These are phyloP conservation scores for Zeuzera pyrina DNA, from an alignment of 2,888 invertebrate species.

Conservation along the genomic window DNA sequence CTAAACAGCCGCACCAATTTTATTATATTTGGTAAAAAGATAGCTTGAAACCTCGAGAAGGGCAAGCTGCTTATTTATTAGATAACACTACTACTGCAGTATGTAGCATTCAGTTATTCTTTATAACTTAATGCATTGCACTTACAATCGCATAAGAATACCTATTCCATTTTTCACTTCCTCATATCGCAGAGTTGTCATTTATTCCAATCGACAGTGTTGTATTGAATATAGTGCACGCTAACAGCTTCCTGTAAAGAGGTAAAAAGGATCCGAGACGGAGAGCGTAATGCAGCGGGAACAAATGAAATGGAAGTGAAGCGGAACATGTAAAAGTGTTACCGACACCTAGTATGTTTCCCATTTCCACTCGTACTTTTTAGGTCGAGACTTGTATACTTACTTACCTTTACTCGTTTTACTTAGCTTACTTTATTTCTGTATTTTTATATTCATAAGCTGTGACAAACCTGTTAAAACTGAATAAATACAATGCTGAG, in stretches of 20 bases:
- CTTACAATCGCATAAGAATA: not conserved
- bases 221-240: not conserved
- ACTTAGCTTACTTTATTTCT: no score
- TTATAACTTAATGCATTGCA: not conserved
- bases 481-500: no score
- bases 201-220: slow-evolving; percentile 8
- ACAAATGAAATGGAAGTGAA: slow-evolving; percentile 28
- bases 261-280: slow-evolving; percentile 22
- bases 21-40: no score
- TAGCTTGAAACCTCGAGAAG: no score
- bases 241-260: slow-evolving; percentile 13
- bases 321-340: not conserved
- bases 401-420: no score
- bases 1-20: no score
- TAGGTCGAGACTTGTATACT: slow-evolving; percentile 15
- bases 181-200: slow-evolving; percentile 5
- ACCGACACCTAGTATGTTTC: slow-evolving; percentile 7
- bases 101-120: no score
- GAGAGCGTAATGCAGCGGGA: slow-evolving; percentile 23
- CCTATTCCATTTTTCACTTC: not conserved
- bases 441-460: no score
- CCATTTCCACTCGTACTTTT: slow-evolving; percentile 21
- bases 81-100: no score
- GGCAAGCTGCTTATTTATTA: no score
- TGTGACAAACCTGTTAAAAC: no score